Base-by-base conservation (phyloP, 2,888 invertebrate species). In the Merodon equestris region DNA sequence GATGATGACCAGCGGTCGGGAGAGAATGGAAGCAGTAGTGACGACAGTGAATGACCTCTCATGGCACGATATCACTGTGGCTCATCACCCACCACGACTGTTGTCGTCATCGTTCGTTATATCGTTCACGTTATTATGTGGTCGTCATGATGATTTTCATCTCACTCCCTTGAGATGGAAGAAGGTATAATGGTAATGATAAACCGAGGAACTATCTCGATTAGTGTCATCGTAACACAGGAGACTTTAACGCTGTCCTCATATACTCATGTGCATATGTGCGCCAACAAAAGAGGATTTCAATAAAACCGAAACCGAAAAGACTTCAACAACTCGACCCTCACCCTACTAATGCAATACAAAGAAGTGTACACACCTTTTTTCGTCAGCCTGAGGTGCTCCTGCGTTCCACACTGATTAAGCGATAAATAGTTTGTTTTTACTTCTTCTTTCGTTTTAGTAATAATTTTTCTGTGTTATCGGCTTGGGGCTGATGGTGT, bases 341-440 rank as follows among this genome's bases (percentile, higher is more conserved):
- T 19, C 34, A 47, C 48, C 50, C 15, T 36, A 50, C n/a, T 14
- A 27, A 40, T 36, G 36, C n/a, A 64, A 60, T 9, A 45, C 48
- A 38, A 17, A 17, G 2, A 4, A 4, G 36, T 57, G 44, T 73
- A 68, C 79, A 63, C 74, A 79, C 79, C 79, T 77, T 68, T 42
- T 63, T 50, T 27, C 27, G 27, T 27, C 19, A 47, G 54, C 45
- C 48, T 50, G 50, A 17, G 58, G 58, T 42, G 51, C 44, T 40
- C 50, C 64, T 36, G 63, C 50, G 68, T 79, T 74, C 70, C 79
- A 64, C 56, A 40, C 48, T 44, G 74, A 68, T 70, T 60, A 42
- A 56, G 38, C 45, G 79, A 70, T 79, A 70, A 79, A 74, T 34
- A 19, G 73, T 68, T 64, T 63, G n/a, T n/a, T n/a, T n/a, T n/a